Evolutionary conservation across 2,888 invertebrate genomes (phyloP).

Genomic region (Ormia ochracea): DNA sequence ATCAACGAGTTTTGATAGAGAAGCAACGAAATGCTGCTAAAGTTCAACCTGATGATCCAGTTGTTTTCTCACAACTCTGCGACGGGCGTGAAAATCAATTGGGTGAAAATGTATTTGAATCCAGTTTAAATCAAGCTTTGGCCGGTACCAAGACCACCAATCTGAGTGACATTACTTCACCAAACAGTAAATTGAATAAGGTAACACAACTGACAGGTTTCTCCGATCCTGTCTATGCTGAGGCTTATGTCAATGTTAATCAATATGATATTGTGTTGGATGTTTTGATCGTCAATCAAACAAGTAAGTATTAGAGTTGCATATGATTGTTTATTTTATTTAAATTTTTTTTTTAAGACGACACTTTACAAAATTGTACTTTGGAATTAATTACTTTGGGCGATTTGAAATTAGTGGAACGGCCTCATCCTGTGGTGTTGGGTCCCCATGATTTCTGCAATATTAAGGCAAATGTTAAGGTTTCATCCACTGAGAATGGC

Average conservation of each 20-base stretch:
- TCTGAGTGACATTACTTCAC: slow-evolving; percentile 78
- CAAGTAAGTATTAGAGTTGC: slow-evolving; percentile 79
- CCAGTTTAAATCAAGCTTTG: slow-evolving; percentile 92
- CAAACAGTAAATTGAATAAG: slow-evolving; percentile 82
- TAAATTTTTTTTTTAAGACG: slow-evolving; percentile 78
- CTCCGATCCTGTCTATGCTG: slow-evolving; percentile 99
- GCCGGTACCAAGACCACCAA: slow-evolving; percentile 80
- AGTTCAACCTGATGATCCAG: slow-evolving; percentile 91
- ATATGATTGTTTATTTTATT: background rate
- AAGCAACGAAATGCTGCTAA: slow-evolving; percentile 83
- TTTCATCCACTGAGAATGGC: slow-evolving; percentile 99
- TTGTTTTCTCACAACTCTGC: slow-evolving; percentile 87
- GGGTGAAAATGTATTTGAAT: slow-evolving; percentile 90
- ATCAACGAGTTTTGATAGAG: slow-evolving; percentile 78
- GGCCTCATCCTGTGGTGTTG: slow-evolving; percentile 95
- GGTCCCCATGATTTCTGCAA: slow-evolving; percentile 98
- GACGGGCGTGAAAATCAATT: slow-evolving; percentile 81
- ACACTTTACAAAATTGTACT: slow-evolving; percentile 98
- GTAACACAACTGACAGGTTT: slow-evolving; percentile 98
- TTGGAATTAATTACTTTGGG: slow-evolving; percentile 98
- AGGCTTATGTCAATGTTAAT: slow-evolving; percentile 99
- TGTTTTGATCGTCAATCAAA: slow-evolving; percentile 98
- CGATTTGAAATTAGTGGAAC: slow-evolving; percentile 97
- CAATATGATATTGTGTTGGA: slow-evolving; percentile 99
- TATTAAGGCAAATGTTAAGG: slow-evolving; percentile 98